Percentiles rank a stretch among this genome's conserved stretches.
Conservation (phyloP, 2,113 vertebrate species). For the Rafetus swinhoei region DNA sequence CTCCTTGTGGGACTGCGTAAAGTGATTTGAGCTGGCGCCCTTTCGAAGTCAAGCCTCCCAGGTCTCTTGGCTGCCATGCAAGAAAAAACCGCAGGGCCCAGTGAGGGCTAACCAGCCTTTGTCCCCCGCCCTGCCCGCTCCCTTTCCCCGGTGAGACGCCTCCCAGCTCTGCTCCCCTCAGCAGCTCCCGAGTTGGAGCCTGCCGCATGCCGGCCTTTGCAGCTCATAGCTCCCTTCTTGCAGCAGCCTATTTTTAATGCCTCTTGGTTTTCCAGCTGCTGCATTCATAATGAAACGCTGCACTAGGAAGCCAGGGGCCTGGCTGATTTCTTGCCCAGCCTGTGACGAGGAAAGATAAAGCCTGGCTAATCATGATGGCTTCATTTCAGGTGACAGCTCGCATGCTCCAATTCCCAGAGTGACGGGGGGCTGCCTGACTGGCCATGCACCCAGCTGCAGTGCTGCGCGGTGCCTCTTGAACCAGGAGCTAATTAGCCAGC, state of each 20-base stretch:
- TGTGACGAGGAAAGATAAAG: not conserved
- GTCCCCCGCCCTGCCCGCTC: not conserved
- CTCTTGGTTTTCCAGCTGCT: not conserved
- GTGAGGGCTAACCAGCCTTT: not conserved
- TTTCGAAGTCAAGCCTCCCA: not conserved
- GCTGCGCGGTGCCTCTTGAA: not conserved
- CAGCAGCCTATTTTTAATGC: not conserved
- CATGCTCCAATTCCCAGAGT: not conserved
- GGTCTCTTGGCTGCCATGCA: not conserved
- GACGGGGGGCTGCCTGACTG: not conserved
- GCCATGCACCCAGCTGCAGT: not conserved
- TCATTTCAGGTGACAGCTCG: not conserved
- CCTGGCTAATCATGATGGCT: not conserved
- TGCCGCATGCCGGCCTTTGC: not conserved
- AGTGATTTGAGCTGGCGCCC: not conserved
- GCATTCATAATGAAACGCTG: not conserved
- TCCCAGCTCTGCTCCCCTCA: not conserved
- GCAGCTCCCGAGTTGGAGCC: not conserved
- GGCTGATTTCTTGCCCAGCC: not conserved
- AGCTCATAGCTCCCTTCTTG: not conserved
- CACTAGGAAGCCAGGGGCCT: not conserved
- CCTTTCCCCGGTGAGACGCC: not conserved
- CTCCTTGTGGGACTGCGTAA: not conserved
- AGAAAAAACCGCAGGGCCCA: not conserved
- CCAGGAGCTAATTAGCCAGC: not conserved